Evolutionary conservation across 2,888 invertebrate species (phyloP), one percentile per base, ranked within the genome.

Genomic region (Nomada flava): DNA sequence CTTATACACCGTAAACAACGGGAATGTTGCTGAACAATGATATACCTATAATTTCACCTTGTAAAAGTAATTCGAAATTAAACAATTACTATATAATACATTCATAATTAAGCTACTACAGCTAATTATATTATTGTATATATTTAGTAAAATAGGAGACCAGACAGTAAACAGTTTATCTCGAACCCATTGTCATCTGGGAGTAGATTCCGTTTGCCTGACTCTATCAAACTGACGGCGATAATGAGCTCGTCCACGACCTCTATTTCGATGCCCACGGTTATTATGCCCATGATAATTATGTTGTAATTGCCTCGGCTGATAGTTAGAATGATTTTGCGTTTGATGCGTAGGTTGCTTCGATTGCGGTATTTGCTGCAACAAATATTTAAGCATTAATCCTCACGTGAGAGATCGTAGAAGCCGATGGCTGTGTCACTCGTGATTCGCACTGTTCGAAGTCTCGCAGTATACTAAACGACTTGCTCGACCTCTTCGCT

Each of bases 101-200:
- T 77, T 75, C 57, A 84, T 68, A 82, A 89, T 80, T 84, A 86
- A 76, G 63, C 86, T 89, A 86, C 74, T 87, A 76, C 79, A 87
- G 79, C 79, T 88, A 85, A 76, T 83, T 73, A 80, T 80, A 68
- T 71, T 84, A 78, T 74, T 81, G 84, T 83, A 82, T 85, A 86
- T 79, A 83, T 75, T 88, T 84, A 83, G 72, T 77, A 83, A 84
- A 76, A 84, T 83, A 82, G 73, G 65, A 82, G 81, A 87, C 85
- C 87, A 84, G 74, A 83, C 79, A 82, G 83, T 85, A 64, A 68
- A 76, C 53, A 70, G 64, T 85, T 87, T 89, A 85, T 90, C 79
- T 81, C 87, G 80, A 90, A 89, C 92, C 92, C 91, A 92, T 92
- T 93, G 93, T 93, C 93, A 93, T 93, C 93, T 93, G 91, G 92